Evolutionary conservation across 2,113 vertebrate genomes (phyloP), one percentile per base, ranked within the genome.

Genomic region (Protobothrops mucrosquamatus): DNA sequence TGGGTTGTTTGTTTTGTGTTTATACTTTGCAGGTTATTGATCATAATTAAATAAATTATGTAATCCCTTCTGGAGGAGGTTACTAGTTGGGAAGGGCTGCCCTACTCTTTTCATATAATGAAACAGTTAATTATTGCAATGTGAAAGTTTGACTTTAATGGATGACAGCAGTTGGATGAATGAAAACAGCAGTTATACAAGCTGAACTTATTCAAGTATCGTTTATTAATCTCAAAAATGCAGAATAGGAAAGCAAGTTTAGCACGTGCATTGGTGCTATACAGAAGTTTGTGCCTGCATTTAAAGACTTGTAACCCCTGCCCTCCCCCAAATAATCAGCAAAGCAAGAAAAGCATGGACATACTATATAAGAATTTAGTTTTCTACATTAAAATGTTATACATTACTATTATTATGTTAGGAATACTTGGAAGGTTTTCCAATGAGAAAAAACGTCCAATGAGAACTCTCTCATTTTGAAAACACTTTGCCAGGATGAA

Each of bases 221-320:
- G 85, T 93, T 92, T 93, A 92, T 85, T 94, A 85, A 91, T 93
- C 4, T 59, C 92, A 81, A 94, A 89, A 94, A 57, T 43, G 89
- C 55, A 91, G 89, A 91, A 88, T 6, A 90, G 23, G 89, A 34
- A 92, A 92, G 43, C 2, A 54, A 51, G 14, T n/a, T 61, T 90
- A n/a, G 87, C 2, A 56, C 91, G 29, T 22, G 18, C 64, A 43
- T 54, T 89, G 26, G 46, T 34, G 54, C 48, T 59, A 85, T 85
- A 92, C 92, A 86, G n/a, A 93, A 24, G 0, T 1, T 64, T 57
- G 1, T 0, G 12, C 81, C 12, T 64, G 0, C 94, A 39, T 26
- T 6, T 86, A 92, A 93, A 85, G 85, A 85, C 11, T 85, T 20
- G 56, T 88, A 92, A 56, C 87, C 34, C 1, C 15, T 39, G 34